These are phyloP conservation scores for Ophioderma brevispina DNA, from an alignment of 35 echinoderm and acorn worm species.

Conservation along the genomic window DNA sequence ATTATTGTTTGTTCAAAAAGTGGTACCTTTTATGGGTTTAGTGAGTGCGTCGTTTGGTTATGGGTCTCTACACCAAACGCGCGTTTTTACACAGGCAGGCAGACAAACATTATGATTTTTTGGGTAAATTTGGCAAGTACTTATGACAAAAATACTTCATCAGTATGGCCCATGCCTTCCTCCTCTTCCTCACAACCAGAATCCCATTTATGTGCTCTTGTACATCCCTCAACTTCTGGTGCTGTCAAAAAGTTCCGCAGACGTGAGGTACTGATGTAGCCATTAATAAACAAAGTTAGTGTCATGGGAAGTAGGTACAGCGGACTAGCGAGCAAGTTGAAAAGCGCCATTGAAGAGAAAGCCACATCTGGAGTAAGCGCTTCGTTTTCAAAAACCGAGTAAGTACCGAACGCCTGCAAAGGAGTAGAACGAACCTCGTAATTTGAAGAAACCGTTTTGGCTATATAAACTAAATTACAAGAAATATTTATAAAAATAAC, in stretches of 20 bases:
- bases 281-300: conserved; percentile 69
- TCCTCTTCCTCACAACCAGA: not conserved
- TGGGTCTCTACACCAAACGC: no score
- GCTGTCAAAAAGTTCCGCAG: conserved; percentile 63
- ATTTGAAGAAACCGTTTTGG: not conserved
- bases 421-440: not conserved
- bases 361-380: conserved; percentile 80
- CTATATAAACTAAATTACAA: not conserved
- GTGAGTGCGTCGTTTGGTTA: no score
- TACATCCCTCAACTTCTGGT: conserved; percentile 65
- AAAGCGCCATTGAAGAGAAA: conserved; percentile 78
- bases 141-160: no score
- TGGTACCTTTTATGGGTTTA: no score
- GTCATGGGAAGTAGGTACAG: conserved; percentile 70
- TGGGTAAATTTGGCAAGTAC: no score
- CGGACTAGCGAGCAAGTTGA: conserved; percentile 72
- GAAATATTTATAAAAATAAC: not conserved
- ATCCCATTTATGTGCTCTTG: not conserved
- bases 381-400: conserved; percentile 48
- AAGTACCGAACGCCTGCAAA: conserved; percentile 74
- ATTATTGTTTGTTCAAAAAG: no score
- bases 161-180: no score
- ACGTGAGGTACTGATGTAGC: conserved; percentile 68
- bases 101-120: no score
- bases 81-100: no score